Conservation (phyloP, 2,888 invertebrate genomes). For the Thera obeliscata region DNA sequence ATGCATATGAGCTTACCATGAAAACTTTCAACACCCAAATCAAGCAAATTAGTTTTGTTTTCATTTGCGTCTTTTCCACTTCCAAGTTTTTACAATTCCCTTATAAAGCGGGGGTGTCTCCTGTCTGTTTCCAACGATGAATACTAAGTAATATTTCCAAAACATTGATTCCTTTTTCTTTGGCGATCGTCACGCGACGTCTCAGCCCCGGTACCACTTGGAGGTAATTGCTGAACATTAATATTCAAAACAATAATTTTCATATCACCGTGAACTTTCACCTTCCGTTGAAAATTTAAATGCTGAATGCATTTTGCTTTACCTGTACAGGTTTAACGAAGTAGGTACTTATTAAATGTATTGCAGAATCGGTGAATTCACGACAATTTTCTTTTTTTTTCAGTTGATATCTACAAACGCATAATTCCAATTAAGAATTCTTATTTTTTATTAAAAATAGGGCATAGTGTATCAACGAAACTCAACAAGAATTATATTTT, state of each 20-base stretch:
- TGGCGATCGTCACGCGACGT: slow-evolving; percentile 66
- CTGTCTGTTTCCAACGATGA: slow-evolving; percentile 48
- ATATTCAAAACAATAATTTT: slow-evolving; percentile 71
- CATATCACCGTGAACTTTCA: slow-evolving; percentile 72
- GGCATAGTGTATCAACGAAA: no score
- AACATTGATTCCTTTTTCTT: slow-evolving; percentile 63
- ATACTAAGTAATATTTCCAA: slow-evolving; percentile 54
- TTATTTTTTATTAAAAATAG: no score
- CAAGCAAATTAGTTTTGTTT: no score
- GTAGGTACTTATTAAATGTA: not conserved
- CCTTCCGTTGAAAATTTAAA: slow-evolving; percentile 49
- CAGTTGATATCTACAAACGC: no score
- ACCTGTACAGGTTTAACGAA: not conserved
- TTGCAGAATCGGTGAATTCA: not conserved
- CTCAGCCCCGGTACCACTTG: slow-evolving; percentile 70
- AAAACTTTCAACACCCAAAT: not conserved
- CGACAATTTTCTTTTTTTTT: not conserved
- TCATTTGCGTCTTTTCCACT: not conserved
- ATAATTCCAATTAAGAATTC: no score
- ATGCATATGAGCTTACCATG: not conserved
- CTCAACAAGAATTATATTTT: no score
- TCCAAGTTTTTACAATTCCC: slow-evolving; percentile 1
- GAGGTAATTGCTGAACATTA: slow-evolving; percentile 72
- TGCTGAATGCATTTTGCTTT: slow-evolving; percentile 5
- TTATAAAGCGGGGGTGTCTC: slow-evolving; percentile 41